Evolutionary conservation across 2,888 invertebrate genomes (phyloP).

Genomic region (Acanthosepion lycidas): DNA sequence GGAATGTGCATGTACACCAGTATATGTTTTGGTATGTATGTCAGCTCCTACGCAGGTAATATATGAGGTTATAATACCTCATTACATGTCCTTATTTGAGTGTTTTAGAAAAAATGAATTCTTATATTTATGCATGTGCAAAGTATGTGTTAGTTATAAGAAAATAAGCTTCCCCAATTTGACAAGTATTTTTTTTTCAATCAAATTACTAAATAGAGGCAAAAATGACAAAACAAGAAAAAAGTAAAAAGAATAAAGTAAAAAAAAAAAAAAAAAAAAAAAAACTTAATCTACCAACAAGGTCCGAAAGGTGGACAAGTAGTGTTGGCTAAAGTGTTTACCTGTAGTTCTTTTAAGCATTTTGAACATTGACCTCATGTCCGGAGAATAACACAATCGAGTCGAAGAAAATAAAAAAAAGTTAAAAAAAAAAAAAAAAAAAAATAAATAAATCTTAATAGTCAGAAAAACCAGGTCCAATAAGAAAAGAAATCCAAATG

Average conservation of each 20-base stretch:
- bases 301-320: background rate
- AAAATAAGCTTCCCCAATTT: too few relatives aligned
- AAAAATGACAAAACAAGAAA: background rate
- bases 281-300: background rate
- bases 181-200: background rate
- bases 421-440: too few relatives aligned
- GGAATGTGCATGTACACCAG: too few relatives aligned
- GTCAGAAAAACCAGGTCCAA: background rate
- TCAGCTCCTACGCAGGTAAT: too few relatives aligned
- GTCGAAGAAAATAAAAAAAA: background rate
- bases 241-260: background rate
- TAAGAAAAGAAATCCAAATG: background rate
- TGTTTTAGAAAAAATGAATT: too few relatives aligned
- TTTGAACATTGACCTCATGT: background rate
- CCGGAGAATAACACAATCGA: background rate
- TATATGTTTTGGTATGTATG: too few relatives aligned
- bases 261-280: background rate
- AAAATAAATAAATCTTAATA: too few relatives aligned
- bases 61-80: too few relatives aligned
- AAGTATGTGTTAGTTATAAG: too few relatives aligned
- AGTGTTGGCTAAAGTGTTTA: background rate
- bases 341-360: background rate
- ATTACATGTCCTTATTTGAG: too few relatives aligned
- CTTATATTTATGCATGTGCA: too few relatives aligned
- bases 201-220: background rate